Evolutionary conservation across 2,888 invertebrate species (phyloP).

Genomic region (Lasioglossum morio): DNA sequence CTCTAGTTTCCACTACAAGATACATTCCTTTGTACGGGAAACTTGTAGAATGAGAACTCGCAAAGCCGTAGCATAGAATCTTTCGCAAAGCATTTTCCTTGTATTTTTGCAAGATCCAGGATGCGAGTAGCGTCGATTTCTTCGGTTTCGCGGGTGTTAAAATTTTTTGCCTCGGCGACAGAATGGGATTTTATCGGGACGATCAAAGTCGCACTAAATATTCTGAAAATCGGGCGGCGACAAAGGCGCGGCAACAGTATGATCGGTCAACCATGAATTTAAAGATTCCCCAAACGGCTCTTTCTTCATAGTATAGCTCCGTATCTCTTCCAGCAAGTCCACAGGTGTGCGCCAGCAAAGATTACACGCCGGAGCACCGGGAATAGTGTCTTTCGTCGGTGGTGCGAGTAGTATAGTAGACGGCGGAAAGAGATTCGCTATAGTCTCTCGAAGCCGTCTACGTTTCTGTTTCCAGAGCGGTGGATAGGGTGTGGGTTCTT

Average conservation of each 20-base stretch:
- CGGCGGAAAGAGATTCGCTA: background rate
- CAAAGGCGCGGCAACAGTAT: background rate
- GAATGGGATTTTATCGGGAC: background rate
- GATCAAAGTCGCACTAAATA: background rate
- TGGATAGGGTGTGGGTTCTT: too few relatives aligned
- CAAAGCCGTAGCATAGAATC: background rate
- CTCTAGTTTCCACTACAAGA: background rate
- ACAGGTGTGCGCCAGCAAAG: background rate
- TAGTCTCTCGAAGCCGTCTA: background rate
- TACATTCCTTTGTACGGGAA: background rate
- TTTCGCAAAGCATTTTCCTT: background rate
- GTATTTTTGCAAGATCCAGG: background rate
- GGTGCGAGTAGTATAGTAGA: background rate
- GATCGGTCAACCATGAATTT: conserved; percentile 13
- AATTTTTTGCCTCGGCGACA: background rate
- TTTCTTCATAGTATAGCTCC: background rate
- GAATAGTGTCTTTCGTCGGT: background rate
- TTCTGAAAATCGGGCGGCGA: background rate
- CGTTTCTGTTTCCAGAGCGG: conserved; percentile 11
- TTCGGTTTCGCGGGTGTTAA: background rate
- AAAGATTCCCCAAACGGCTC: background rate
- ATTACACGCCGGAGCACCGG: background rate
- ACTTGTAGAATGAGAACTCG: background rate
- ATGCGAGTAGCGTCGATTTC: background rate
- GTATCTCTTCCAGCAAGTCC: conserved; percentile 11